Evolutionary conservation across 2,797 vertebrate genomes (phyloP), one percentile per base, ranked within the genome.

Genomic region (Gymnocypris eckloni): DNA sequence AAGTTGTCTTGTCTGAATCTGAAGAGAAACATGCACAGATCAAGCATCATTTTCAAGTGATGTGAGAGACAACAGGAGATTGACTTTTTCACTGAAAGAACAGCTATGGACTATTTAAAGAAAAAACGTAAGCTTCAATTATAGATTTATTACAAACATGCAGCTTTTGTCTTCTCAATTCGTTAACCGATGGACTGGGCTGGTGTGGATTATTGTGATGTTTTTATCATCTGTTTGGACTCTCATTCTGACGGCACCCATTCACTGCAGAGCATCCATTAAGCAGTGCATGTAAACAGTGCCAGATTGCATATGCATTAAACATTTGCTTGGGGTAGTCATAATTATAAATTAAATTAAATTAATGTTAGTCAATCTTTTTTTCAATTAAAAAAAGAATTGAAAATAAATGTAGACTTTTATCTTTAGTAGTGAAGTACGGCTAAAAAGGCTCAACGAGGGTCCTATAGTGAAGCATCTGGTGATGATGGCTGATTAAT

Each of bases 401-500:
- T 25, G 4, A n/a, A n/a, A 43, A 43, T 6, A 13, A 6, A 45
- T 72, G 0, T 6, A 6, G 0, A 71, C 25, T 25, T 48, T 37
- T 56, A 20, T 22, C 0, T 66, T 43, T 22, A 64, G 56, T 83
- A 50, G 12, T 22, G 10, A 37, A 54, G 7, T n/a, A 69, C 59
- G 70, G 37, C 77, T 41, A 66, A 73, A 39, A 75, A 78, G 22
- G n/a, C 28, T 85, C 78, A 76, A 28, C 67, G 61, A 69, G 28
- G 33, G 37, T 83, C 71, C 15, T 72, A 18, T 10, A 39, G 50
- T 73, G 75, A 77, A 83, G 48, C 56, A 83, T 56, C 77, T 72
- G 84, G 69, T 83, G 43, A 70, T 77, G 28, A 54, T 20, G 66
- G 81, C 64, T 25, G 28, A 77, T 78, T 81, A 88, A 86, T 84